Evolutionary conservation across 64 coral and sea anemone genomes (phyloP).

Genomic region (Stichodactyla helianthus): DNA sequence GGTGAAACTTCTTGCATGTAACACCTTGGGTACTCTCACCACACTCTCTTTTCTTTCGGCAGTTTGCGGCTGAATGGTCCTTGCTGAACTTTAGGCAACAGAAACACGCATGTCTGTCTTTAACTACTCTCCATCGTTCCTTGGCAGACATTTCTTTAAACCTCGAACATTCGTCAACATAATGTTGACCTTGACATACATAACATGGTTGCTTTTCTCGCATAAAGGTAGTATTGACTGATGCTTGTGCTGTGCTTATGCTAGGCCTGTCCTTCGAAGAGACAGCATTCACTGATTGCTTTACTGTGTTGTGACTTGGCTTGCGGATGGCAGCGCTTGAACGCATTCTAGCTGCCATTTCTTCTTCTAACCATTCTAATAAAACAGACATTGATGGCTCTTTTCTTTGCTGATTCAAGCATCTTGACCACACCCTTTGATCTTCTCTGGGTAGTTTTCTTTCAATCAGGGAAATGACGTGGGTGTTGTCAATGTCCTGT

Average conservation of each 20-base stretch:
- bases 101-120: constrained; percentile 61
- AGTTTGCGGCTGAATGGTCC: constrained; percentile 47
- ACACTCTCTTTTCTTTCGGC: constrained; percentile 38
- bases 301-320: background rate
- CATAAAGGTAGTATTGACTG: background rate
- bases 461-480: constrained; percentile 63
- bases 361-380: constrained; percentile 57
- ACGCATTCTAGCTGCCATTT: constrained; percentile 47
- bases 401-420: constrained; percentile 34
- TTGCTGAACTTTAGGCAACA: constrained; percentile 61
- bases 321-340: constrained; percentile 52
- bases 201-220: constrained; percentile 25
- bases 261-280: constrained; percentile 4
- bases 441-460: constrained; percentile 57
- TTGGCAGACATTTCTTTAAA: constrained; percentile 49
- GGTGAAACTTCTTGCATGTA: constrained; percentile 45
- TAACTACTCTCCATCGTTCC: constrained; percentile 59
- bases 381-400: constrained; percentile 54
- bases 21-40: constrained; percentile 29
- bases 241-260: constrained; percentile 13
- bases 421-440: constrained; percentile 41
- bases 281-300: background rate
- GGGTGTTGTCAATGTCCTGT: constrained; percentile 71
- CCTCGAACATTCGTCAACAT: constrained; percentile 52
- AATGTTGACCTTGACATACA: constrained; percentile 52